Conservation (phyloP, 2,888 invertebrate genomes). For the Iphiclides podalirius region DNA sequence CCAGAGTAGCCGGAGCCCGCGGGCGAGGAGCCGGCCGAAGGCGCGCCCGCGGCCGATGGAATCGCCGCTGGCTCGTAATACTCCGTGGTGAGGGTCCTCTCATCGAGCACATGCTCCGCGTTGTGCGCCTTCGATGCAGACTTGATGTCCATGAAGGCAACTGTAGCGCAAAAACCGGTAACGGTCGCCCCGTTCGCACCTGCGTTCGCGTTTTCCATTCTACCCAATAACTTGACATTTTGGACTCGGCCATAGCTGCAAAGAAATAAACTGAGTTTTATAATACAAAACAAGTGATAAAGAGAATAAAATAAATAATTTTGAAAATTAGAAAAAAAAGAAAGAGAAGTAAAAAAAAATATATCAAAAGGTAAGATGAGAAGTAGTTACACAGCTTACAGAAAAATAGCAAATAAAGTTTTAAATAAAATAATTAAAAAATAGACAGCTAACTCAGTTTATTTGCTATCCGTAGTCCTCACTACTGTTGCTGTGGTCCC, state of each 20-base stretch:
- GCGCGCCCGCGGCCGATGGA: conserved; percentile 80
- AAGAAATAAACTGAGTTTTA: conserved; percentile 27
- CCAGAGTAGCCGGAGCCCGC: conserved; percentile 82
- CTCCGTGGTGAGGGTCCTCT: conserved; percentile 91
- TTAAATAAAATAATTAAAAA: neutral
- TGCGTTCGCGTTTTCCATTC: conserved; percentile 76
- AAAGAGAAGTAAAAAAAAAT: neutral
- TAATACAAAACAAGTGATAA: conserved; percentile 22
- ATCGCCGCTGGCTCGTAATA: conserved; percentile 93
- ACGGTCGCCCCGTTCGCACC: conserved; percentile 74
- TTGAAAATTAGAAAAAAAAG: neutral
- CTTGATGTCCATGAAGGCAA: conserved; percentile 98
- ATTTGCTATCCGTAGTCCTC: conserved; percentile 4
- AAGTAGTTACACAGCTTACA: no score
- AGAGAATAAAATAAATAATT: neutral
- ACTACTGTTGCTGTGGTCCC: neutral
- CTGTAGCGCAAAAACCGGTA: conserved; percentile 90
- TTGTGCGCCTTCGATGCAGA: conserved; percentile 96
- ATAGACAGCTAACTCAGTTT: conserved; percentile 10
- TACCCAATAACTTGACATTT: conserved; percentile 94
- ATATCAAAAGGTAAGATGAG: no score
- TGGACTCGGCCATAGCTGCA: conserved; percentile 98
- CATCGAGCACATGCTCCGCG: conserved; percentile 93
- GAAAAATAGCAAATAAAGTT: conserved; percentile 6
- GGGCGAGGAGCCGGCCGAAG: conserved; percentile 76